Percentiles rank a stretch among this genome's conserved stretches.
Conservation (phyloP, 2,797 vertebrate genomes). For the Cottoperca gobio region DNA sequence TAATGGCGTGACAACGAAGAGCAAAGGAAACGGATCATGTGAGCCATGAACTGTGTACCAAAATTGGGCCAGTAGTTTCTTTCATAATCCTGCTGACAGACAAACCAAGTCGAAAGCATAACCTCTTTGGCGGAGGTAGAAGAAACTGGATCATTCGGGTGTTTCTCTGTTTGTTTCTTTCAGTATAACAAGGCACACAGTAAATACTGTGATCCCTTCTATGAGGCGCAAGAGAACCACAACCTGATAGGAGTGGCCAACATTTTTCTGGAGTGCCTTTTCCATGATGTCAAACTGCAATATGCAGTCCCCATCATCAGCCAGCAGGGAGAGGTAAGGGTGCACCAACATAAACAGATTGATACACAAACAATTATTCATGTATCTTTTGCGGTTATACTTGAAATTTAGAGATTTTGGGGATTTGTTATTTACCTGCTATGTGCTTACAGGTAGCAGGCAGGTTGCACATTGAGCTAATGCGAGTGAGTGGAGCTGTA, state of each 20-base stretch:
- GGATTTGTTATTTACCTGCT: background rate
- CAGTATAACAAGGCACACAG: constrained; percentile 86
- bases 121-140: too few species aligned
- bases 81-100: too few species aligned
- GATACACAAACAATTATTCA: constrained; percentile 12
- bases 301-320: constrained; percentile 99
- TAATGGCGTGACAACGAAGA: too few species aligned
- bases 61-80: too few species aligned
- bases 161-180: constrained; percentile 26
- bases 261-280: constrained; percentile 96
- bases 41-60: too few species aligned
- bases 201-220: constrained; percentile 93
- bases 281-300: constrained; percentile 94
- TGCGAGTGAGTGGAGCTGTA: constrained; percentile 90
- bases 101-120: too few species aligned
- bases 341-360: background rate
- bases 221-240: constrained; percentile 98
- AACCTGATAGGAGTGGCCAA: constrained; percentile 98
- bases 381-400: background rate
- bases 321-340: constrained; percentile 96
- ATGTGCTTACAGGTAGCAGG: constrained; percentile 89
- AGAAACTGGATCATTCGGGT: constrained; percentile 1
- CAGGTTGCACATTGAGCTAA: constrained; percentile 94
- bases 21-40: too few species aligned
- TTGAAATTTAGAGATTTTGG: background rate